These are phyloP conservation scores for Pseudomyrmex cubaensis DNA, from an alignment of 1,140 invertebrate genomes.

Conservation along the genomic window DNA sequence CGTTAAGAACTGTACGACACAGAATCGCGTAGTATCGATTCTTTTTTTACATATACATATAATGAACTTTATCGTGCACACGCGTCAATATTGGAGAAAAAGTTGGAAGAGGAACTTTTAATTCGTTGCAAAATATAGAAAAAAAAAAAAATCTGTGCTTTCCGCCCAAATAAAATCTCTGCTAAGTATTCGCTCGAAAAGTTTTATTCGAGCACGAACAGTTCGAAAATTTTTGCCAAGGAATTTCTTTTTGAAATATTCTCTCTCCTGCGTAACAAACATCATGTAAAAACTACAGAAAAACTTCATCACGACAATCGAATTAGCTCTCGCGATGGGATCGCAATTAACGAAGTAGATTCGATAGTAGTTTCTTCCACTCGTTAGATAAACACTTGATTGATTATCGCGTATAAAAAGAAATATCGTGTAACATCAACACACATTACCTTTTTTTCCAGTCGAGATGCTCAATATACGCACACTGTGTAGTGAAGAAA, in stretches of 20 bases:
- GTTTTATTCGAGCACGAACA: neutral
- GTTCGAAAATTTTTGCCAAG: neutral
- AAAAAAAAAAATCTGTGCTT: conserved; percentile 4
- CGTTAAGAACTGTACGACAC: conserved; percentile 41
- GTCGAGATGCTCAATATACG: no score
- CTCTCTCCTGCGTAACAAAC: neutral
- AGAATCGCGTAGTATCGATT: conserved; percentile 6
- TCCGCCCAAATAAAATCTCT: neutral
- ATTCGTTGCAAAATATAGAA: conserved; percentile 22
- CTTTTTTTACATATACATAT: neutral
- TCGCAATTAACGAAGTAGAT: conserved; percentile 11
- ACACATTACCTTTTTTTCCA: no score
- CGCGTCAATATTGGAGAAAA: conserved; percentile 24
- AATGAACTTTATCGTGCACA: conserved; percentile 20
- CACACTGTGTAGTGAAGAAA: neutral
- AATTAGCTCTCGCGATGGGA: conserved; percentile 26
- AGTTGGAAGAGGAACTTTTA: conserved; percentile 32
- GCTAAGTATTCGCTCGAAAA: conserved; percentile 14
- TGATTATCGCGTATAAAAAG: neutral
- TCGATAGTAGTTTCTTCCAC: conserved; percentile 22
- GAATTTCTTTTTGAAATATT: neutral
- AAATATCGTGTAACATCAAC: no score
- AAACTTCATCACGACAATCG: conserved; percentile 10
- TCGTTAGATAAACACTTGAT: conserved; percentile 9
- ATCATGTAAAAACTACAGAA: neutral